A percentile compares a stretch with the other conserved stretches of the same genome.
Conservation (phyloP, 2,797 vertebrate species). For the Propithecus deckenii region DNA sequence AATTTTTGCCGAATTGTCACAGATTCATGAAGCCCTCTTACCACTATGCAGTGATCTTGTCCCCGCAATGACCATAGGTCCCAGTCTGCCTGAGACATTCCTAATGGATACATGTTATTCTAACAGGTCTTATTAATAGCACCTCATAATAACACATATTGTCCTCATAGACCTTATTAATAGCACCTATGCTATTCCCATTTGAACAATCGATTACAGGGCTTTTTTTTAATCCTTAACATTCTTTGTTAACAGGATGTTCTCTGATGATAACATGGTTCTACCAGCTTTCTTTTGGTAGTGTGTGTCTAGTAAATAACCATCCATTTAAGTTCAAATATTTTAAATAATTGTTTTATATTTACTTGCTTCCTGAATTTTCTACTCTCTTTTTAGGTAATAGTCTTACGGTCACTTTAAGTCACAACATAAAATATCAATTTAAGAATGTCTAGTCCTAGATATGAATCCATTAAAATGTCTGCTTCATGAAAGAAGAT, state of each 20-base stretch:
- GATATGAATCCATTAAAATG: neutral
- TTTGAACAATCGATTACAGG: neutral
- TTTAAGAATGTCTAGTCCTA: neutral
- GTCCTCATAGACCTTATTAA: neutral
- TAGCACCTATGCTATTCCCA: neutral
- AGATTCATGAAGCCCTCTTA: neutral
- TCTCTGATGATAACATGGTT: neutral
- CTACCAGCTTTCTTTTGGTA: neutral
- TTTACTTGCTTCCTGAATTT: neutral
- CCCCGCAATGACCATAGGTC: neutral
- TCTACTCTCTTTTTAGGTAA: slow-evolving; percentile 12
- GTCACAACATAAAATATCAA: neutral
- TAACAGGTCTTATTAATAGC: neutral
- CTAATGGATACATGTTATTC: neutral
- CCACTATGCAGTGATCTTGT: neutral
- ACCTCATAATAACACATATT: neutral
- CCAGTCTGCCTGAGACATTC: neutral
- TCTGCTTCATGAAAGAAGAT: neutral
- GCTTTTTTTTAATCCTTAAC: neutral
- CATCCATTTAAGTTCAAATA: slow-evolving; percentile 11
- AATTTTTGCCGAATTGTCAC: neutral
- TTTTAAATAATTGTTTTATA: slow-evolving; percentile 30
- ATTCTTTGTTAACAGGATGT: neutral
- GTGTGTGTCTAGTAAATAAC: neutral
- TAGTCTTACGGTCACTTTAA: neutral